These are phyloP conservation scores for Homarus gammarus DNA, from an alignment of 2,888 invertebrate genomes.

Conservation along the genomic window DNA sequence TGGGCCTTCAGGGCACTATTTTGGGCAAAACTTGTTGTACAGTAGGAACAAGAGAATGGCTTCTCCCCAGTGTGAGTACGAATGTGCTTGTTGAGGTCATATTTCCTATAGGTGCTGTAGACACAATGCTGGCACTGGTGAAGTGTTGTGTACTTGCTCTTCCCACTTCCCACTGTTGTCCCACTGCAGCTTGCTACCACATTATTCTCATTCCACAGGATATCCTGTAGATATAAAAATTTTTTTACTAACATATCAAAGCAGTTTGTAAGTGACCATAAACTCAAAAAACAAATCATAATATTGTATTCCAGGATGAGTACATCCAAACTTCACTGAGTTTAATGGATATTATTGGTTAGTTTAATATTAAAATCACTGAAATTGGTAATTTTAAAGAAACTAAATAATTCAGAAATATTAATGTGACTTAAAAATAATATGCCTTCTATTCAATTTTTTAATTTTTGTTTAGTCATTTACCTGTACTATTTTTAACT, in stretches of 20 bases:
- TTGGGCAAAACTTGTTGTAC: constrained; percentile 16
- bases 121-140: constrained; percentile 29
- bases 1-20: constrained; percentile 3
- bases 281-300: not conserved
- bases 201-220: not conserved
- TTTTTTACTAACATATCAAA: not conserved
- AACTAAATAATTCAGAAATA: too few species aligned
- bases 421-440: too few species aligned
- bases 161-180: not conserved
- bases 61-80: constrained; percentile 32
- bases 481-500: too few species aligned
- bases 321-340: too few species aligned
- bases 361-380: too few species aligned
- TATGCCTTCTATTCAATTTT: too few species aligned
- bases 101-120: constrained; percentile 22
- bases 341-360: too few species aligned
- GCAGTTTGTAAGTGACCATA: not conserved
- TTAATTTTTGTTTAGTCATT: too few species aligned
- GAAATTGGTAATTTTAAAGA: too few species aligned
- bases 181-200: not conserved
- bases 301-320: too few species aligned
- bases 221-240: not conserved
- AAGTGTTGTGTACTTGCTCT: not conserved
- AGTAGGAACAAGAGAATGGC: constrained; percentile 14
- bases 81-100: constrained; percentile 36